These are phyloP conservation scores for Lagodon rhomboides DNA, from an alignment of 2,797 vertebrate species.

Conservation along the genomic window DNA sequence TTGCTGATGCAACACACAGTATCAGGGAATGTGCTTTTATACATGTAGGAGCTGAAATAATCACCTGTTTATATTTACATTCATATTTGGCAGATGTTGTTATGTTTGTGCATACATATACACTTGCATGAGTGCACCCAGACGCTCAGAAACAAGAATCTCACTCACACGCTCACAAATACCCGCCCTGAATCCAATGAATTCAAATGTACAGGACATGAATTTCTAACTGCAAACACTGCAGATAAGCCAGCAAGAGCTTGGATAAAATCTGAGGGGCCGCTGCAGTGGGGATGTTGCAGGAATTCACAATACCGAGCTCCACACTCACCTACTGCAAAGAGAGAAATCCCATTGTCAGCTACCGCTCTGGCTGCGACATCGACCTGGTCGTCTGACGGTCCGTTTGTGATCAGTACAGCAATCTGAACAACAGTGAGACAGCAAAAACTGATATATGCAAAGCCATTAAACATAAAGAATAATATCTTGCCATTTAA, in stretches of 20 bases:
- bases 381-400: constrained; percentile 84
- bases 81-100: constrained; percentile 27
- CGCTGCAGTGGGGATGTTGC: constrained; percentile 64
- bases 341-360: constrained; percentile 89
- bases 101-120: constrained; percentile 21
- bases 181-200: constrained; percentile 58
- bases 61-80: constrained; percentile 16
- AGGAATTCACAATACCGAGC: constrained; percentile 67
- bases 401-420: constrained; percentile 89
- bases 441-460: constrained; percentile 6
- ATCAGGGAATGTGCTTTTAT: constrained; percentile 31
- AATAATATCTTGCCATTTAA: neutral
- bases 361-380: constrained; percentile 80
- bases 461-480: neutral
- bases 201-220: constrained; percentile 71
- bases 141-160: constrained; percentile 27
- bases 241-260: constrained; percentile 61
- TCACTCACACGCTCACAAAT: constrained; percentile 36
- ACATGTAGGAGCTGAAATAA: constrained; percentile 31
- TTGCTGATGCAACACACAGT: constrained; percentile 40
- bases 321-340: constrained; percentile 88
- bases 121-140: constrained; percentile 8
- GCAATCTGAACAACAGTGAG: constrained; percentile 79
- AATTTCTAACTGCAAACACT: constrained; percentile 70
- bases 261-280: constrained; percentile 58